Percentiles rank a stretch among this genome's conserved stretches.
These are phyloP conservation scores for Oreotrochilus melanogaster DNA, from an alignment of 2,113 vertebrate species.

Conservation along the genomic window DNA sequence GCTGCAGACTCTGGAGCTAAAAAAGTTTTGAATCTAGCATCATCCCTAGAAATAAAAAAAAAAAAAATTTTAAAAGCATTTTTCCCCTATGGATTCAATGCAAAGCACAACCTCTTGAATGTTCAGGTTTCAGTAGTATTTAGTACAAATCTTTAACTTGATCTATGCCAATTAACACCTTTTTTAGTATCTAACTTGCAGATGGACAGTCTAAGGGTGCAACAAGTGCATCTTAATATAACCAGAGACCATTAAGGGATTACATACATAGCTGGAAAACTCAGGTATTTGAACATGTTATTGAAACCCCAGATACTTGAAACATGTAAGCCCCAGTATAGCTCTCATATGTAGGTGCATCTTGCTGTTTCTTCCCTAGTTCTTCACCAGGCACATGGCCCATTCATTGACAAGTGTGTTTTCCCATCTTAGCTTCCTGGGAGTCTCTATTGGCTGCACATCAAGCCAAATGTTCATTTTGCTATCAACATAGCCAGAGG, in stretches of 20 bases:
- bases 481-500: constrained; percentile 53
- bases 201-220: background rate
- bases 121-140: background rate
- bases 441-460: constrained; percentile 41
- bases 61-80: background rate
- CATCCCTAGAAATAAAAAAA: background rate
- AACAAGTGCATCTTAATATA: background rate
- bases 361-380: background rate
- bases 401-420: background rate
- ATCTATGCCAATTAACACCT: background rate
- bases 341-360: background rate
- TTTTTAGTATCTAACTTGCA: background rate
- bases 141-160: background rate
- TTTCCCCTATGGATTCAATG: background rate
- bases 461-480: constrained; percentile 61
- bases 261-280: background rate
- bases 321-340: background rate
- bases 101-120: background rate
- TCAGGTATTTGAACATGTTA: background rate
- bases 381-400: background rate
- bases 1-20: background rate
- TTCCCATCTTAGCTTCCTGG: constrained; percentile 16
- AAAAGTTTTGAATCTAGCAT: background rate
- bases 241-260: background rate
- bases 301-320: background rate